phyloP scores from a whole-genome alignment of 2,797 vertebrate genomes.

The Clarias platycephalus region DNA sequence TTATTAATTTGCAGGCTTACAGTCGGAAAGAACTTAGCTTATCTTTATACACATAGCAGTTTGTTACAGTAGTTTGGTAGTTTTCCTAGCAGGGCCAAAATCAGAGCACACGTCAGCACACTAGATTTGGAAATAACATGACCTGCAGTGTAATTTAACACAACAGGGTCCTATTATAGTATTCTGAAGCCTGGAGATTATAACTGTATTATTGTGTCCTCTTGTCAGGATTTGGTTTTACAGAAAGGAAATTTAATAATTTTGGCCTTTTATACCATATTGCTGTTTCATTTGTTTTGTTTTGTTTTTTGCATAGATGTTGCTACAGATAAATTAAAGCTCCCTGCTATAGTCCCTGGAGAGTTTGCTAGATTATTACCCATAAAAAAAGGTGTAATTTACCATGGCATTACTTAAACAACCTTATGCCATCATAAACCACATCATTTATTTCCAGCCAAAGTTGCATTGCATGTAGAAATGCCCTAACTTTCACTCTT shows the following conservation, averaged over 20 bases:
- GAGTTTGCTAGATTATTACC: not conserved
- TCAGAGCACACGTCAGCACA: not conserved
- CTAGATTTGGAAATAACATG: not conserved
- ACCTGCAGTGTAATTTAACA: not conserved
- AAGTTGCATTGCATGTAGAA: too few species aligned
- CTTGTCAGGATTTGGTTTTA: not conserved
- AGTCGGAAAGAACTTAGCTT: not conserved
- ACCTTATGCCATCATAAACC: too few species aligned
- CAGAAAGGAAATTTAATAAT: not conserved
- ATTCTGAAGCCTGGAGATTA: not conserved
- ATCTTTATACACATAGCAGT: not conserved
- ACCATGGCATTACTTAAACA: too few species aligned
- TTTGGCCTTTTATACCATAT: not conserved
- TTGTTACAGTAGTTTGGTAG: not conserved
- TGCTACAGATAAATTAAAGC: not conserved
- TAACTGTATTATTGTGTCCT: not conserved
- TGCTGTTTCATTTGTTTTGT: not conserved
- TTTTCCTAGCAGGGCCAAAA: not conserved
- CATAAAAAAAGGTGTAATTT: too few species aligned
- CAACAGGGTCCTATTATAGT: not conserved
- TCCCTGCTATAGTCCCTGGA: not conserved
- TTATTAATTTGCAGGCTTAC: not conserved
- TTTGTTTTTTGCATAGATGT: not conserved
- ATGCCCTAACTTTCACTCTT: too few species aligned
- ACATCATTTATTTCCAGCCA: too few species aligned